Evolutionary conservation across 2,113 vertebrate genomes (phyloP).

Genomic region (Ictidomys tridecemlineatus): DNA sequence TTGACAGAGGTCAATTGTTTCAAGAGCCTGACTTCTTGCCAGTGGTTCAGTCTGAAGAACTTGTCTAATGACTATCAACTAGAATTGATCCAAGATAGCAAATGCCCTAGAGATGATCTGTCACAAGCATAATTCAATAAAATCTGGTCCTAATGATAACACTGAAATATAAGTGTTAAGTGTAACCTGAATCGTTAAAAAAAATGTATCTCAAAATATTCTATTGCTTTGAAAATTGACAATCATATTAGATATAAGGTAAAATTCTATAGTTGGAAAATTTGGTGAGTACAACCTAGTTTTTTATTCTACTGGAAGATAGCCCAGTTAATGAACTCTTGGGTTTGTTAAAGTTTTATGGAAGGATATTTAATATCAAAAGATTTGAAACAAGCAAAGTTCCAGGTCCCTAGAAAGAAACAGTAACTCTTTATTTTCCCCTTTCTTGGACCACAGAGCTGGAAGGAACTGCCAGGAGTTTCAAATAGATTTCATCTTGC

Average conservation of each 20-base stretch:
- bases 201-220: background rate
- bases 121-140: background rate
- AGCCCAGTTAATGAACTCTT: constrained; percentile 17
- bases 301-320: constrained; percentile 24
- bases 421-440: background rate
- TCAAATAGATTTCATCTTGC: background rate
- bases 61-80: constrained; percentile 29
- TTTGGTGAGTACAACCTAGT: background rate
- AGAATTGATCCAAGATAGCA: constrained; percentile 36
- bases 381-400: background rate
- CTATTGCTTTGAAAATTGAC: background rate
- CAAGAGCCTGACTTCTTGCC: background rate
- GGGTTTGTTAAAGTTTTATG: background rate
- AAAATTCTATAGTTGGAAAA: constrained; percentile 33
- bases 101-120: constrained; percentile 46
- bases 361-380: background rate
- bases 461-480: background rate
- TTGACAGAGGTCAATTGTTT: background rate
- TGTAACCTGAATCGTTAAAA: constrained; percentile 16
- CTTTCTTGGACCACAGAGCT: background rate
- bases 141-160: constrained; percentile 30
- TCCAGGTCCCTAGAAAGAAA: background rate
- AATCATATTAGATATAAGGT: background rate
- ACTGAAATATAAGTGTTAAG: constrained; percentile 17
- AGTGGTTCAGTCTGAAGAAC: background rate